Evolutionary conservation across 2,113 vertebrate species (phyloP).

Genomic region (Gymnorhina tibicen): DNA sequence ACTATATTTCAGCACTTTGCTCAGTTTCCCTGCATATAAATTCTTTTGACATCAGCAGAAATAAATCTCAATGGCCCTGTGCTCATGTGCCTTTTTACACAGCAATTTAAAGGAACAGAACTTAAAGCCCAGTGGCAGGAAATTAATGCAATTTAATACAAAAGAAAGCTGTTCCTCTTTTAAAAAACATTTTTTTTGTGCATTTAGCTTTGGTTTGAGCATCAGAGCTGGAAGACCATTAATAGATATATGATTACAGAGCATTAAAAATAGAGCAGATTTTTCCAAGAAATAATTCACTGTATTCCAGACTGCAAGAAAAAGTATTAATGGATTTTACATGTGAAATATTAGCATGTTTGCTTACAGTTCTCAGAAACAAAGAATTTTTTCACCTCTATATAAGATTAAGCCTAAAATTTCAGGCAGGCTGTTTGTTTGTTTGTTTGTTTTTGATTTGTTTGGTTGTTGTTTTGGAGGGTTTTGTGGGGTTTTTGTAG

Average conservation of each 20-base stretch:
- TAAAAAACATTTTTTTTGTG: neutral
- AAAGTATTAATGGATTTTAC: neutral
- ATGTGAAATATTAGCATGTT: neutral
- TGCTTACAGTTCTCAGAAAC: neutral
- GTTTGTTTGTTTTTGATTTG: fast-evolving
- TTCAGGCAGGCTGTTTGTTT: neutral
- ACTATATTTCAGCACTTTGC: neutral
- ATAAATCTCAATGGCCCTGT: neutral
- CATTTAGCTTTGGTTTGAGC: neutral
- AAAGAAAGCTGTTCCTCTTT: neutral
- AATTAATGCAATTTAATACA: slow-evolving; percentile 8
- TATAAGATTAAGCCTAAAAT: neutral
- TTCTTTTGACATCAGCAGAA: slow-evolving; percentile 18
- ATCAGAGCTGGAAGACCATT: neutral
- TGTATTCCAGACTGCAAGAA: neutral
- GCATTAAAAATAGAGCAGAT: neutral
- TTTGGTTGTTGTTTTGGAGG: neutral
- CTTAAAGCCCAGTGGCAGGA: neutral
- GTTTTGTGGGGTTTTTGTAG: fast-evolving
- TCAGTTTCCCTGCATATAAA: neutral
- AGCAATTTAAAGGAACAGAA: neutral
- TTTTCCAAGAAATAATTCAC: neutral
- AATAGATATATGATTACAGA: neutral
- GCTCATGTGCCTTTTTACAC: neutral
- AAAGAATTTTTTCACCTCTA: neutral